A percentile compares a stretch with the other conserved stretches of the same genome.
These are phyloP conservation scores for Myripristis murdjan DNA, from an alignment of 2,797 vertebrate genomes.

Conservation along the genomic window DNA sequence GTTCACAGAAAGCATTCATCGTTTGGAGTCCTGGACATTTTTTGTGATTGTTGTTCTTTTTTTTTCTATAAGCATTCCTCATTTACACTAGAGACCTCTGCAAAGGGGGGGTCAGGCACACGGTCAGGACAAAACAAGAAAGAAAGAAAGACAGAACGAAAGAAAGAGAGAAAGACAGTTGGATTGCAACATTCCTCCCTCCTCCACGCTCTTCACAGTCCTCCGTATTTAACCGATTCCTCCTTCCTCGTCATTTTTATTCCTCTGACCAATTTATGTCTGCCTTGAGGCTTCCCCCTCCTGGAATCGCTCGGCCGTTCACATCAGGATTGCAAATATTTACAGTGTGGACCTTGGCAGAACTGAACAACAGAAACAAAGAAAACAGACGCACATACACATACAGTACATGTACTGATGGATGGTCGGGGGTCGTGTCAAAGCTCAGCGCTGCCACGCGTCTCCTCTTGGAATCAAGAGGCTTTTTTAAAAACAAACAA, in stretches of 20 bases:
- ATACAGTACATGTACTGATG: constrained; percentile 5
- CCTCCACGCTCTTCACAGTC: constrained; percentile 42
- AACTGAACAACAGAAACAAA: constrained; percentile 23
- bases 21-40: no score
- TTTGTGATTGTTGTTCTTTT: not conserved
- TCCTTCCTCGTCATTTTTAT: constrained; percentile 47
- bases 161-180: constrained; percentile 29
- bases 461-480: constrained; percentile 42
- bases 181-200: constrained; percentile 56
- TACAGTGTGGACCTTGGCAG: constrained; percentile 43
- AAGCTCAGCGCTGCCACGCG: constrained; percentile 47
- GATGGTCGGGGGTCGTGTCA: constrained; percentile 25
- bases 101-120: constrained; percentile 3
- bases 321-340: constrained; percentile 73
- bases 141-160: constrained; percentile 21
- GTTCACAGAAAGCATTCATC: constrained; percentile 24
- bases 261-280: constrained; percentile 54
- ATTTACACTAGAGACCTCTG: constrained; percentile 26
- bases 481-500: constrained; percentile 45
- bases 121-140: not conserved
- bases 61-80: constrained; percentile 29
- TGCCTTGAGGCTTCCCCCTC: constrained; percentile 41
- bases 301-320: constrained; percentile 54
- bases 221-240: constrained; percentile 49
- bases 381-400: not conserved